Conservation (phyloP, 1,140 invertebrate genomes). For the Drosophila dunni region DNA sequence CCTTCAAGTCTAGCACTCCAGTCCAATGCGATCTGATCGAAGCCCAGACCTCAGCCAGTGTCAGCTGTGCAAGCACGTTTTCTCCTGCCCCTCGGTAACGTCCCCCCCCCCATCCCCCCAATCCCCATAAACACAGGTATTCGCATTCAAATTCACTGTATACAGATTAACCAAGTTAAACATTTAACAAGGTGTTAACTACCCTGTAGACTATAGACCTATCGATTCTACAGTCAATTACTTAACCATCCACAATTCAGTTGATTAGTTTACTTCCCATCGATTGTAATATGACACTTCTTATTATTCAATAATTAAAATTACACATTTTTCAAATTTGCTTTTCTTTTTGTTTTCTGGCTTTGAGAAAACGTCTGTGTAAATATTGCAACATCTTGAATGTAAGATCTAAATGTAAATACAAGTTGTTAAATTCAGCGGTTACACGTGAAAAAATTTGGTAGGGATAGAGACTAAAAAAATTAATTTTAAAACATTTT, state of each 20-base stretch:
- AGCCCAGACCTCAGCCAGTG: slow-evolving; percentile 1
- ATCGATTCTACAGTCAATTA: neutral
- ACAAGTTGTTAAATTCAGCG: too few species aligned
- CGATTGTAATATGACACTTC: neutral
- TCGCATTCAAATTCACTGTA: slow-evolving; percentile 7
- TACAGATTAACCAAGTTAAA: slow-evolving; percentile 9
- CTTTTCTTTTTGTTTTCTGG: too few species aligned
- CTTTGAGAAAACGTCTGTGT: too few species aligned
- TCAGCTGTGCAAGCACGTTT: slow-evolving; percentile 34
- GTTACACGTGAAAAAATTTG: too few species aligned
- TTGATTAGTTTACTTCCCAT: neutral
- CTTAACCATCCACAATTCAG: neutral
- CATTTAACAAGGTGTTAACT: slow-evolving; percentile 12
- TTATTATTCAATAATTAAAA: neutral
- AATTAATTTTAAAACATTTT: too few species aligned
- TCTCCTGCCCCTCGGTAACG: neutral
- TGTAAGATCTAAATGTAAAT: too few species aligned
- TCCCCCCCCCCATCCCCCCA: neutral
- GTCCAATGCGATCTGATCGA: neutral
- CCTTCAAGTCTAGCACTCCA: neutral
- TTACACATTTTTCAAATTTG: neutral
- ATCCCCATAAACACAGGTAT: too few species aligned
- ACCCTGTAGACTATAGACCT: slow-evolving; percentile 4
- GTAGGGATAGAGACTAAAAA: too few species aligned
- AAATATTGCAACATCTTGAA: too few species aligned